These are phyloP conservation scores for Linnaemya tessellans DNA, from an alignment of 2,888 invertebrate genomes.

Conservation along the genomic window DNA sequence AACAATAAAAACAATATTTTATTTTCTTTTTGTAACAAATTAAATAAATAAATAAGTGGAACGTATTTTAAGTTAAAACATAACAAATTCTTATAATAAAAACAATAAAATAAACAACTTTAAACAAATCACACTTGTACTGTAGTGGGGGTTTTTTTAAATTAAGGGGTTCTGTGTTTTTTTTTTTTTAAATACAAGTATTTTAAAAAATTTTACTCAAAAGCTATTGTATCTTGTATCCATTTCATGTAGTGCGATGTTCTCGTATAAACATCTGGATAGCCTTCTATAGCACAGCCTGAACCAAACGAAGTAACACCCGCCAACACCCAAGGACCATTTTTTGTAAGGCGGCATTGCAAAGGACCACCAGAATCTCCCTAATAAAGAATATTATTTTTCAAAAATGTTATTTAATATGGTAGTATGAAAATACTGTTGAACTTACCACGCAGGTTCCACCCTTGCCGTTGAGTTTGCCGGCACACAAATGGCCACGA, in stretches of 20 bases:
- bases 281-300: conserved; percentile 94
- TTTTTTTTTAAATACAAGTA: no score
- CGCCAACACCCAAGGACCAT: conserved; percentile 93
- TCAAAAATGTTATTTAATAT: background rate
- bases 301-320: conserved; percentile 96
- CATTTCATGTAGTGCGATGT: conserved; percentile 93
- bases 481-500: conserved; percentile 94
- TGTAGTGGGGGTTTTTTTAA: conserved; percentile 62
- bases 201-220: conserved; percentile 74
- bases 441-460: conserved; percentile 94
- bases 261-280: conserved; percentile 94
- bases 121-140: conserved; percentile 33
- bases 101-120: conserved; percentile 61
- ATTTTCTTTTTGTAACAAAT: conserved; percentile 57
- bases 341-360: conserved; percentile 89
- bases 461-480: conserved; percentile 92
- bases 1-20: conserved; percentile 48
- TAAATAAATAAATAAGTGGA: conserved; percentile 54
- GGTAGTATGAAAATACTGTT: background rate
- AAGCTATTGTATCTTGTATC: conserved; percentile 85
- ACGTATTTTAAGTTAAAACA: conserved; percentile 49
- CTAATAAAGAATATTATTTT: conserved; percentile 83
- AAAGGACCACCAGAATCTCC: conserved; percentile 96
- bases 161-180: no score
- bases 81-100: conserved; percentile 60